Conservation (phyloP, 1,140 invertebrate genomes). For the Chlorops oryzae region DNA sequence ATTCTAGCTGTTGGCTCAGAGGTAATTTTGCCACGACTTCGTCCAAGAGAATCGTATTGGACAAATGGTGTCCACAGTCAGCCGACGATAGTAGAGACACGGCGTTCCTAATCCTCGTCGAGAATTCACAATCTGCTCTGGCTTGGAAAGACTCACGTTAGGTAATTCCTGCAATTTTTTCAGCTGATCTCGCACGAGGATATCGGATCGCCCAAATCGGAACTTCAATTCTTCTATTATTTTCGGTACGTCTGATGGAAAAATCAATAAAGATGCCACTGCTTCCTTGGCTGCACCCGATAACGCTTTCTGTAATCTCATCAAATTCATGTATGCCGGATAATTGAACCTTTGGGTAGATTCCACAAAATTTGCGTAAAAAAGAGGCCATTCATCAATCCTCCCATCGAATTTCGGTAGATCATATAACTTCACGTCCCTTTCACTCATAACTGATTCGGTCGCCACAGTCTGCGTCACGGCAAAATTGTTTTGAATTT, state of each 20-base stretch:
- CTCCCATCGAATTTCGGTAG: not conserved
- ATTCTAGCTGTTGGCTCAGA: not conserved
- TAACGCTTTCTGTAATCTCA: not conserved
- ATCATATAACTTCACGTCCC: slow-evolving; percentile 1
- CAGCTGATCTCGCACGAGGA: not conserved
- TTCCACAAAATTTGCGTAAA: slow-evolving; percentile 1
- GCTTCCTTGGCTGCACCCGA: not conserved
- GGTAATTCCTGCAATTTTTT: not conserved
- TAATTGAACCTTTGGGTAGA: not conserved
- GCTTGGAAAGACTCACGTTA: not conserved
- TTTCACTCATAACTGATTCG: no score
- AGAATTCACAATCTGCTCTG: no score
- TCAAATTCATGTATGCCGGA: not conserved
- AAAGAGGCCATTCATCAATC: slow-evolving; percentile 2
- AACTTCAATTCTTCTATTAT: not conserved
- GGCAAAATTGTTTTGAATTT: no score
- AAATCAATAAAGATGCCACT: not conserved
- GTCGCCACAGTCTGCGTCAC: no score
- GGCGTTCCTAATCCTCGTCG: not conserved
- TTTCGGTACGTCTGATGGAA: not conserved
- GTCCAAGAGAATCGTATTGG: not conserved
- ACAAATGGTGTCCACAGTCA: not conserved
- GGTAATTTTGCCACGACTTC: not conserved
- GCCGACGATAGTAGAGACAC: not conserved
- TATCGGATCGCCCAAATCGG: not conserved